Conservation (phyloP, 1,140 invertebrate genomes). For the Cryptotermes secundus region DNA sequence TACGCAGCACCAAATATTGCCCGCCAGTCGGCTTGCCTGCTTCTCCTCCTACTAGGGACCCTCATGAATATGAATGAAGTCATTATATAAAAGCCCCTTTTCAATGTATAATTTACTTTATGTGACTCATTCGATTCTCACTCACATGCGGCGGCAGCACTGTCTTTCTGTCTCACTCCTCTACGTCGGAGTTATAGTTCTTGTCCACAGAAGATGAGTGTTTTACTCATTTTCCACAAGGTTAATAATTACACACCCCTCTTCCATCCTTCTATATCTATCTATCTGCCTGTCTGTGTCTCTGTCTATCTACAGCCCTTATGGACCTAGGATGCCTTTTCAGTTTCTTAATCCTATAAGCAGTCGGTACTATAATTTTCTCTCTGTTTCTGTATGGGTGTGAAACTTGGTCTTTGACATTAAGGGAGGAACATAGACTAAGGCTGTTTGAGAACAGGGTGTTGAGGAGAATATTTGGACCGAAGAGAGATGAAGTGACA, state of each 20-base stretch:
- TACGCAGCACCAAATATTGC: constrained; percentile 34
- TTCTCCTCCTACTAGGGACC: not conserved
- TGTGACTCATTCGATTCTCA: constrained; percentile 35
- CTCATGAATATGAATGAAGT: constrained; percentile 34
- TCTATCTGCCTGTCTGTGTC: too few relatives aligned
- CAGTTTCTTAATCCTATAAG: too few relatives aligned
- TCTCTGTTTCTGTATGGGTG: too few relatives aligned
- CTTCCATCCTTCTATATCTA: not conserved
- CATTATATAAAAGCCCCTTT: constrained; percentile 35
- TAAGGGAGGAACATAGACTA: too few relatives aligned
- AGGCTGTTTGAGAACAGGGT: too few relatives aligned
- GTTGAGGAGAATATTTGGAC: too few relatives aligned
- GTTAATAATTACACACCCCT: not conserved
- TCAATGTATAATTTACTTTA: constrained; percentile 36
- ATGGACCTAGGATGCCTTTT: too few relatives aligned
- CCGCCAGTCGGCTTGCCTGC: not conserved
- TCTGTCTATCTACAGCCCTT: too few relatives aligned
- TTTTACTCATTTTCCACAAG: not conserved
- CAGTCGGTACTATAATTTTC: too few relatives aligned
- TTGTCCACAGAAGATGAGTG: not conserved
- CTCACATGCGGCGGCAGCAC: constrained; percentile 32
- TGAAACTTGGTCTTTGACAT: too few relatives aligned
- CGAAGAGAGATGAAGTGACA: too few relatives aligned
- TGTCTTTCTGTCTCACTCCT: not conserved
- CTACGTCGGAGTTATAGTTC: not conserved